Base-by-base conservation (phyloP, 2,888 invertebrate genomes). In the Craniophora ligustri region DNA sequence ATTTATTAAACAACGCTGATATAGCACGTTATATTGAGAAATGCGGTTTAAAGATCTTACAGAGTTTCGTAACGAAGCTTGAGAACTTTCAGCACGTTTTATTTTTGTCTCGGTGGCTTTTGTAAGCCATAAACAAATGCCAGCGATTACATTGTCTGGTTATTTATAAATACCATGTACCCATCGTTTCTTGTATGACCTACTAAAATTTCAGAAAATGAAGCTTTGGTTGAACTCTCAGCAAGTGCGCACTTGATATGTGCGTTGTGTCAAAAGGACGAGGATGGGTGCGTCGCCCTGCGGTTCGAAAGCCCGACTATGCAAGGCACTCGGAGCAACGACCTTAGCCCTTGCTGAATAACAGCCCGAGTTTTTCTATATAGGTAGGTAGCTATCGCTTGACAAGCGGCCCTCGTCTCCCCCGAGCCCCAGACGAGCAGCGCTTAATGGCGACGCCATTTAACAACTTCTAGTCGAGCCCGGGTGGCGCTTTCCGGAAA, bases 271-370 rank as follows among this genome's bases (percentile, higher is more conserved):
- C 68, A 67, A 78, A 80, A 75, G 78, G 81, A 78, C 75, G 72
- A 70, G 39, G 54, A 70, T 42, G 81, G 81, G 89, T 81, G 82
- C 91, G 86, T 84, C 85, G 88, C 87, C 89, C 88, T 85, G 62
- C 64, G 76, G 80, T 81, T 84, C 82, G 81, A 81, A 81, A 82
- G 78, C 86, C 82, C 75, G 80, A 76, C 81, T 75, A 74, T 73
- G 73, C 66, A 62, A 80, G 79, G 74, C 82, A 79, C 78, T 76
- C 81, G 84, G 92, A 86, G 79, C 92, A 91, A 86, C 84, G 91
- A 92, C 92, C 89, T 80, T 78, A 84, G 87, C 87, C 89, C 88
- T 88, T 87, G 77, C 81, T 83, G 84, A 82, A 85, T 86, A 86
- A 81, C 81, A 78, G 73, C 74, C 76, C 70, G 74, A 71, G 76